These are phyloP conservation scores for Mergus octosetaceus DNA, from an alignment of 2,797 vertebrate genomes.

Conservation along the genomic window DNA sequence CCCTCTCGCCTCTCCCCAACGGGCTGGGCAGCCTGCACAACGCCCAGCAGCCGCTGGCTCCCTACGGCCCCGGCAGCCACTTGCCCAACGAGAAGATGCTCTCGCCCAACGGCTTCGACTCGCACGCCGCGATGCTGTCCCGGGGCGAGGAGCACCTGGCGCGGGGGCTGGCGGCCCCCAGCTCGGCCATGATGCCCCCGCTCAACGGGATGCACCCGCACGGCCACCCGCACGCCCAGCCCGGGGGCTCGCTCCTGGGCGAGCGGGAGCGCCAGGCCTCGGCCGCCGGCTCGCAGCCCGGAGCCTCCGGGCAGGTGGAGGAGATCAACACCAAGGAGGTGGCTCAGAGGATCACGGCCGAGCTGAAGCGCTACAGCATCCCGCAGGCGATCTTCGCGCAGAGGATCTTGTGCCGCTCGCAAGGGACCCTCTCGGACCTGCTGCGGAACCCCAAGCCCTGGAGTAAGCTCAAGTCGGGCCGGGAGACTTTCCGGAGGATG, in stretches of 20 bases:
- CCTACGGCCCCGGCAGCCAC: slow-evolving; percentile 90
- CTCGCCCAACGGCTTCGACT: slow-evolving; percentile 90
- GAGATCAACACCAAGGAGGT: slow-evolving; percentile 99
- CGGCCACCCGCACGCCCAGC: slow-evolving; percentile 82
- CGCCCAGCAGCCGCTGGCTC: slow-evolving; percentile 86
- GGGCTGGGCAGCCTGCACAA: slow-evolving; percentile 90
- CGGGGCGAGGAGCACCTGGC: slow-evolving; percentile 91
- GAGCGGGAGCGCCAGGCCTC: slow-evolving; percentile 87
- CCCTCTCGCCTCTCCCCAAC: slow-evolving; percentile 91
- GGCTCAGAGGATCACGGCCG: slow-evolving; percentile 95
- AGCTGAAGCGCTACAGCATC: slow-evolving; percentile 98
- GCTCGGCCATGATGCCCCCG: slow-evolving; percentile 86
- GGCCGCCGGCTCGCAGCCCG: slow-evolving; percentile 81
- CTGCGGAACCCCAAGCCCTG: slow-evolving; percentile 98
- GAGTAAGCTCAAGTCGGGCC: slow-evolving; percentile 98
- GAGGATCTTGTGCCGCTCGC: slow-evolving; percentile 96
- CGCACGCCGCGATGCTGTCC: slow-evolving; percentile 92
- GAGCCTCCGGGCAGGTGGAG: slow-evolving; percentile 88
- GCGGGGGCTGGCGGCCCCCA: slow-evolving; percentile 87
- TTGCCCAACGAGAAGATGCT: slow-evolving; percentile 93
- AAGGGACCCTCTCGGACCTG: slow-evolving; percentile 97
- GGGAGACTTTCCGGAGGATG: slow-evolving; percentile 98
- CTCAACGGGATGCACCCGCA: slow-evolving; percentile 90
- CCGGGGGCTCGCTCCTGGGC: slow-evolving; percentile 86
- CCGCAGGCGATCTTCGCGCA: slow-evolving; percentile 98